phyloP scores from a whole-genome alignment of 2,113 vertebrate species.

The Sigmodon hispidus region DNA sequence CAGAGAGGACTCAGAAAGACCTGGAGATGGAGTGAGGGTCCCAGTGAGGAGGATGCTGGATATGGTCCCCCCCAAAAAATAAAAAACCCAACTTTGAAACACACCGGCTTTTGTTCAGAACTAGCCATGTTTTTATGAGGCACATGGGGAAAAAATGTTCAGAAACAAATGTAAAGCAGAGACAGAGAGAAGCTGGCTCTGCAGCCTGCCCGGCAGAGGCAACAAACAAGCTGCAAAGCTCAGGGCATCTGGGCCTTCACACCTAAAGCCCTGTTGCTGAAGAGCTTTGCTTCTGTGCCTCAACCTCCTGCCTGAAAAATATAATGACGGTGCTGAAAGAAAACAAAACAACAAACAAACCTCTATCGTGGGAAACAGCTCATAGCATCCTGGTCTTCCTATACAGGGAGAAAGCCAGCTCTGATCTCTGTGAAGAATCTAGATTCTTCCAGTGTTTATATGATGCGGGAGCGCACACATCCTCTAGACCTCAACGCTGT shows the following conservation, averaged over 20 bases:
- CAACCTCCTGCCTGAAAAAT: background rate
- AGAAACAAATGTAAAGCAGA: background rate
- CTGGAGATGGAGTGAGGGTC: background rate
- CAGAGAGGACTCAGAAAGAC: fast-evolving
- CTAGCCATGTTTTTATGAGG: background rate
- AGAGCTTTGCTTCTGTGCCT: background rate
- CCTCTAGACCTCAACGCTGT: too few relatives aligned
- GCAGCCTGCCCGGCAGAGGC: background rate
- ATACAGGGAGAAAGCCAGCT: background rate
- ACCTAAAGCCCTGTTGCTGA: background rate
- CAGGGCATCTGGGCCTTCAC: background rate
- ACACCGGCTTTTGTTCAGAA: background rate
- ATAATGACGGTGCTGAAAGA: too few relatives aligned
- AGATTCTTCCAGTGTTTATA: background rate
- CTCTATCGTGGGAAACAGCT: background rate
- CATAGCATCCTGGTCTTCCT: background rate
- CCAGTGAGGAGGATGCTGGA: background rate
- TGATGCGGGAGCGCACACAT: background rate
- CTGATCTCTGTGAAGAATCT: background rate
- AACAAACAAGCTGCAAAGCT: fast-evolving
- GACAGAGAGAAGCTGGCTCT: background rate
- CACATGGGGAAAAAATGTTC: background rate
- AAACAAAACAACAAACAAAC: background rate
- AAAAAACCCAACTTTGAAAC: background rate
- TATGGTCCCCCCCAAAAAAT: background rate